phyloP scores from a whole-genome alignment of 2,797 vertebrate species.

The Gadopsis marmoratus region DNA sequence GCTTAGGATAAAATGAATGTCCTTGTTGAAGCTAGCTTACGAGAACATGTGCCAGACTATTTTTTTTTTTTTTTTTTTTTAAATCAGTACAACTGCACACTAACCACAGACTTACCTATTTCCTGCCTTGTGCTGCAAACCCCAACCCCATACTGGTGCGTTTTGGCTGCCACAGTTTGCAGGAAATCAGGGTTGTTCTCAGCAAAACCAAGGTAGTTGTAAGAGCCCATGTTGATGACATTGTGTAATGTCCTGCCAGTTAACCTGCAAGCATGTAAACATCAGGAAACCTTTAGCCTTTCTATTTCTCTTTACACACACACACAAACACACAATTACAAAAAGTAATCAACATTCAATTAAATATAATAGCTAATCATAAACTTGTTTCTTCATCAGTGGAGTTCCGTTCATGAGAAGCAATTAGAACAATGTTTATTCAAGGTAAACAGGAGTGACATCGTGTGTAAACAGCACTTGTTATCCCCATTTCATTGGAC shows the following conservation, averaged over 20 bases:
- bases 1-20: slow-evolving; percentile 14
- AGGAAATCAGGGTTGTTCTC: slow-evolving; percentile 89
- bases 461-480: not conserved
- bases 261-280: slow-evolving; percentile 81
- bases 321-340: not conserved
- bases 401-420: slow-evolving; percentile 11
- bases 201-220: slow-evolving; percentile 96
- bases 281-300: slow-evolving; percentile 30
- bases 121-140: slow-evolving; percentile 93
- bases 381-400: slow-evolving; percentile 20
- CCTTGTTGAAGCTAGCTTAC: slow-evolving; percentile 12
- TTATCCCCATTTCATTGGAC: not conserved
- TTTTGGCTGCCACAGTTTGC: slow-evolving; percentile 87
- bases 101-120: slow-evolving; percentile 88
- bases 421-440: slow-evolving; percentile 30
- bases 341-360: slow-evolving; percentile 47
- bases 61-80: slow-evolving; percentile 13
- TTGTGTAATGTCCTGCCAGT: slow-evolving; percentile 91
- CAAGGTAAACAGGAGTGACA: slow-evolving; percentile 18
- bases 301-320: not conserved
- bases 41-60: not conserved
- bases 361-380: slow-evolving; percentile 37
- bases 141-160: slow-evolving; percentile 87
- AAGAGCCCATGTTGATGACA: slow-evolving; percentile 97
- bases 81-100: not conserved